These are phyloP conservation scores for Dryobota labecula DNA, from an alignment of 2,888 invertebrate genomes.

Conservation along the genomic window DNA sequence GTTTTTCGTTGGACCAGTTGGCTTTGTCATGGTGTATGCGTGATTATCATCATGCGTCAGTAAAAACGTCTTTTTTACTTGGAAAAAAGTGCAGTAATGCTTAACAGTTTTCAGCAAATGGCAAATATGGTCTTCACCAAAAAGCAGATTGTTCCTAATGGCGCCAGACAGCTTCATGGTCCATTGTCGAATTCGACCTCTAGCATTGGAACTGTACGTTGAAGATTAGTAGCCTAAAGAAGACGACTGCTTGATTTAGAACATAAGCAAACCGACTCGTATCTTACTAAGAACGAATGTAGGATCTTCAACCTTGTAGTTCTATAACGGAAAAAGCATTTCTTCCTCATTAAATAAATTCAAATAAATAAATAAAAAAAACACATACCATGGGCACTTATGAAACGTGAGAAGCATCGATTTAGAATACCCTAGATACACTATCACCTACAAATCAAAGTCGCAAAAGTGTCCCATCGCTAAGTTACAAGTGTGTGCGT, in stretches of 20 bases:
- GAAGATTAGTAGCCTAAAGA: background rate
- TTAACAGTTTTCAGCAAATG: background rate
- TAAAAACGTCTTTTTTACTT: background rate
- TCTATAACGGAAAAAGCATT: background rate
- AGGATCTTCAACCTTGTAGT: background rate
- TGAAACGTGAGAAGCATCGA: no score
- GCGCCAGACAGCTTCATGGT: background rate
- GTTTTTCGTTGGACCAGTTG: constrained; percentile 9
- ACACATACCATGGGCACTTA: no score
- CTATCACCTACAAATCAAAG: no score
- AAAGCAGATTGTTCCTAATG: background rate
- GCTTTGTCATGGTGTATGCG: background rate
- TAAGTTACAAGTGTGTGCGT: no score
- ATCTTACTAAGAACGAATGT: background rate
- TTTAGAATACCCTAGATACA: no score
- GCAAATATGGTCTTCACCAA: background rate
- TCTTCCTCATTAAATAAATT: background rate
- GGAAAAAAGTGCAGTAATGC: background rate
- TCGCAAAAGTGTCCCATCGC: no score
- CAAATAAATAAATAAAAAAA: no score
- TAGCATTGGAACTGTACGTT: background rate
- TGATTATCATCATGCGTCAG: constrained; percentile 7
- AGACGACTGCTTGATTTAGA: background rate
- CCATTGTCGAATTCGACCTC: background rate
- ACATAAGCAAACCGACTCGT: background rate